A percentile compares a stretch with the other conserved stretches of the same genome.
Conservation (phyloP, 2,888 invertebrate species). For the Heterodera filipjevi region DNA sequence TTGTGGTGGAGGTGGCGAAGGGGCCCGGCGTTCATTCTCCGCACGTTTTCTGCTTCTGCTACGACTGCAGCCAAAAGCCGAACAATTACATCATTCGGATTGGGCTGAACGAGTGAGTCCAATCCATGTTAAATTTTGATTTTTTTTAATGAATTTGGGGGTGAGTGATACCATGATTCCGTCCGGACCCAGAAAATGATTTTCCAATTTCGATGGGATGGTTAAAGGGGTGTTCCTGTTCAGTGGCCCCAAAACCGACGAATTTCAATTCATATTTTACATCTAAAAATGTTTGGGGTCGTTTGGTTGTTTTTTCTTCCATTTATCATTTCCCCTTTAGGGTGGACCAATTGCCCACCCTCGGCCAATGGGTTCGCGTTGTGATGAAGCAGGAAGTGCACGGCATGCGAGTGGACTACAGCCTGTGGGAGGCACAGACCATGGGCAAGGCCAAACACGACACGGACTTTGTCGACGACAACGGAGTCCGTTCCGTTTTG, state of each 20-base stretch:
- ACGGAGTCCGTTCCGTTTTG: background rate
- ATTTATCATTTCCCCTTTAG: background rate
- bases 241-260: too few relatives aligned
- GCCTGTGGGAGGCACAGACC: background rate
- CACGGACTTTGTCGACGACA: background rate
- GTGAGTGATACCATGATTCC: too few relatives aligned
- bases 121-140: background rate
- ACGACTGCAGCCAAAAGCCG: background rate
- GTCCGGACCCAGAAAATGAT: too few relatives aligned
- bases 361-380: slow-evolving; percentile 1
- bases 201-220: too few relatives aligned
- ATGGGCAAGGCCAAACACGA: background rate
- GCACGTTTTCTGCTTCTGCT: slow-evolving; percentile 8
- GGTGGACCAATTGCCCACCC: slow-evolving; percentile 5
- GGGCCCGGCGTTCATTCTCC: background rate
- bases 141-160: background rate
- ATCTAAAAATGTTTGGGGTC: too few relatives aligned
- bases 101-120: slow-evolving; percentile 2
- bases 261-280: too few relatives aligned
- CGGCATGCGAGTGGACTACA: background rate
- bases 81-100: slow-evolving; percentile 7
- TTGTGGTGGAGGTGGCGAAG: slow-evolving; percentile 4
- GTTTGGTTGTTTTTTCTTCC: background rate
- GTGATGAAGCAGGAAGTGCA: slow-evolving; percentile 7
- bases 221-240: too few relatives aligned